Conservation (phyloP, 2,113 vertebrate genomes). For the Fukomys damarensis region DNA sequence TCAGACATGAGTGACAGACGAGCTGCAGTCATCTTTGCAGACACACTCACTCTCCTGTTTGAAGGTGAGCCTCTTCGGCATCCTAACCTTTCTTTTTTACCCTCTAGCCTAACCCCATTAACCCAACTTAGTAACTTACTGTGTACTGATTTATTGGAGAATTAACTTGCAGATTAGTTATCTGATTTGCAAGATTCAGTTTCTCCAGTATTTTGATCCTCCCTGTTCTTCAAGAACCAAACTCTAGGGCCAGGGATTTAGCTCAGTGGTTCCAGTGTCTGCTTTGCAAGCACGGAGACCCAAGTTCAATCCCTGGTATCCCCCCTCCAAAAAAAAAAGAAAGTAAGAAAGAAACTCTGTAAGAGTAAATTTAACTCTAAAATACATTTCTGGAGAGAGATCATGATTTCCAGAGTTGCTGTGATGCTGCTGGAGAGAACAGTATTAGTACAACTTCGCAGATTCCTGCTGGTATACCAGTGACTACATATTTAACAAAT, state of each 20-base stretch:
- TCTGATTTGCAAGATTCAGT: slow-evolving; percentile 34
- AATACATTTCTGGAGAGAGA: background rate
- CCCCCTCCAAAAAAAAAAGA: no score
- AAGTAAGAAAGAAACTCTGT: no score
- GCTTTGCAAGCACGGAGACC: no score
- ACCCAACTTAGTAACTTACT: background rate
- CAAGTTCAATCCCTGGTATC: no score
- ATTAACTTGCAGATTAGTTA: slow-evolving; percentile 5
- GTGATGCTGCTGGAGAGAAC: slow-evolving; percentile 3
- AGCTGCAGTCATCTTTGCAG: slow-evolving; percentile 95
- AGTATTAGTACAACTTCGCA: background rate
- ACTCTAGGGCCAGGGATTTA: no score
- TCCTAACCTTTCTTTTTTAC: slow-evolving; percentile 8
- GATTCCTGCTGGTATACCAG: background rate
- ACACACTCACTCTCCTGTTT: slow-evolving; percentile 96
- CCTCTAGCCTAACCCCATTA: background rate
- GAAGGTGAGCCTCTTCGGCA: slow-evolving; percentile 89
- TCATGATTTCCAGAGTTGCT: background rate
- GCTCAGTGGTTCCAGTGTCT: no score
- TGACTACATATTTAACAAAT: background rate
- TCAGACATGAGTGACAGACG: slow-evolving; percentile 94
- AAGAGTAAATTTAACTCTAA: slow-evolving; percentile 44
- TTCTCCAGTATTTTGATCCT: slow-evolving; percentile 48
- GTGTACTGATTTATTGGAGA: background rate
- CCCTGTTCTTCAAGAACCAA: background rate